phyloP scores from a whole-genome alignment of 1,140 invertebrate species.

The Lepidurus apus region DNA sequence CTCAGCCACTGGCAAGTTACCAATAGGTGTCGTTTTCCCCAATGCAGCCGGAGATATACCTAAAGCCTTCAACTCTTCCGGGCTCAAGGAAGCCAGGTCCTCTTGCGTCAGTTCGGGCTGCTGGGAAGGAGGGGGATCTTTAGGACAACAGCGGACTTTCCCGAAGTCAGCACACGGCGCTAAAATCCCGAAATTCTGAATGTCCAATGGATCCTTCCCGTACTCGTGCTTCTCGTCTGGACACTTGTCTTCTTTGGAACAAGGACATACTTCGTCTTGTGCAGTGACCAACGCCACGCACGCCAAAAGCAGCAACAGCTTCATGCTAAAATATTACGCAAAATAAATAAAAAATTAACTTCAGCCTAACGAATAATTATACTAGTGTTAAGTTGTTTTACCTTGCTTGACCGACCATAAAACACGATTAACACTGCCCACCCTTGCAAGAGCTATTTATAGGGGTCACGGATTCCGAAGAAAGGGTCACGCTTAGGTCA shows the following conservation, averaged over 20 bases:
- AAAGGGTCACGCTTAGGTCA: not conserved
- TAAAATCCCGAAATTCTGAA: slow-evolving; percentile 29
- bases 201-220: slow-evolving; percentile 29
- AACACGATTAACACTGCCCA: too few relatives aligned
- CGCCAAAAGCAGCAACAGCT: slow-evolving; percentile 13
- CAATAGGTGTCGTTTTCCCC: not conserved
- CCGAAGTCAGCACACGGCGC: slow-evolving; percentile 25
- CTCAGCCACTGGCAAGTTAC: not conserved
- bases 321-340: slow-evolving; percentile 12
- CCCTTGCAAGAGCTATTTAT: too few relatives aligned
- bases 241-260: slow-evolving; percentile 21
- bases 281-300: slow-evolving; percentile 22
- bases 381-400: slow-evolving; percentile 2
- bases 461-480: not conserved
- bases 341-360: not conserved
- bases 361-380: not conserved
- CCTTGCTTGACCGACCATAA: too few relatives aligned
- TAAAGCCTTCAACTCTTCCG: slow-evolving; percentile 24
- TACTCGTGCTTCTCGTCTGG: slow-evolving; percentile 29
- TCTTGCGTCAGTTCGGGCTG: slow-evolving; percentile 24
- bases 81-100: slow-evolving; percentile 26
- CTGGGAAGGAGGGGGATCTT: slow-evolving; percentile 30
- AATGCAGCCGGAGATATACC: slow-evolving; percentile 17
- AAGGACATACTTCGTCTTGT: slow-evolving; percentile 30
- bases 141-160: slow-evolving; percentile 28